Evolutionary conservation across 2,113 vertebrate genomes (phyloP), one percentile per base, ranked within the genome.

Genomic region (Cisticola juncidis): DNA sequence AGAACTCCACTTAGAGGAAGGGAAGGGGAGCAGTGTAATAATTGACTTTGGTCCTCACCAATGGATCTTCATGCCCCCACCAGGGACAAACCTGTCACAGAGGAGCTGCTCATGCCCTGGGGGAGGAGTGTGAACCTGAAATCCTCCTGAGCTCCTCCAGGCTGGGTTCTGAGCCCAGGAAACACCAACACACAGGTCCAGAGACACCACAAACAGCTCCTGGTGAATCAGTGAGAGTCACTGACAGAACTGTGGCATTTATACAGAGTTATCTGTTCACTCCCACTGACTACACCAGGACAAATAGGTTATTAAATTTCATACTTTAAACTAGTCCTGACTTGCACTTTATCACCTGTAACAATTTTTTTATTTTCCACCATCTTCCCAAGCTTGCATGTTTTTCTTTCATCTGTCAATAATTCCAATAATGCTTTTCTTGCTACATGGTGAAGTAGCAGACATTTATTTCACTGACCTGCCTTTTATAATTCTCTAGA

Each of bases 61-160:
- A 12, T 12, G 38, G 28, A 82, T 68, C 62, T 54, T 42, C 45
- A 20, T 42, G 29, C 45, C 21, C 18, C 35, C 54, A 12, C 4
- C 0, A 2, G 44, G 44, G 45, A 93, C 50, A 74, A 53, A 35
- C 7, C 36, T 29, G 31, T 23, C 36, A 8, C 20, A 53, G 22
- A 38, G 48, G 33, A 80, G 51, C 71, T 50, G 62, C 91, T 58
- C 2, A 0, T 36, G 58, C 81, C 72, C 29, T 16, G 19, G 79
- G 69, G 56, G 65, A 66, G 48, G 14, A 71, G 18, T 0, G 0
- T 3, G 22, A 31, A 13, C 20, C 0, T 48, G 15, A 40, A 33
- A 47, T 4, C 31, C 42, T 22, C 66, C 33, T 5, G 42, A 38
- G 38, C 8, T 53, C 21, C 70, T 51, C 54, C 92, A 90, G 71